These are phyloP conservation scores for Pagrus major DNA, from an alignment of 2,113 vertebrate genomes.

Conservation along the genomic window DNA sequence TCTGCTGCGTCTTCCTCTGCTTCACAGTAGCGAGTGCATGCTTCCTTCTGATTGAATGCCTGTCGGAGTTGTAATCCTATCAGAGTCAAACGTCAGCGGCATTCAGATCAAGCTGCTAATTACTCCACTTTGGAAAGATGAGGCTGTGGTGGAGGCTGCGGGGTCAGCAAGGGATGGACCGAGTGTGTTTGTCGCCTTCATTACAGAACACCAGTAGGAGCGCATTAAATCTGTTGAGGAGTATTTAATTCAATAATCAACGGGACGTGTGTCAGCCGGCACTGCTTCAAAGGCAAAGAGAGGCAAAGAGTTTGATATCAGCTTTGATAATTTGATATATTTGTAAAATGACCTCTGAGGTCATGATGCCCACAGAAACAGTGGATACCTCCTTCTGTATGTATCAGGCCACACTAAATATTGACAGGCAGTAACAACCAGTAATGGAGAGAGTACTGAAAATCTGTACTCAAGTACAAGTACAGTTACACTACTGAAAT, in stretches of 20 bases:
- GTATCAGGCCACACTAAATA: background rate
- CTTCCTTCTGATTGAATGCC: conserved; percentile 1
- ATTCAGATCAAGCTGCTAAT: conserved; percentile 62
- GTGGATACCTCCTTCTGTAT: background rate
- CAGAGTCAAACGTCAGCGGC: conserved; percentile 67
- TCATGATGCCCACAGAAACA: background rate
- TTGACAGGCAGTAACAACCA: background rate
- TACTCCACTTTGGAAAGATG: conserved; percentile 59
- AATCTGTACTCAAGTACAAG: too few relatives aligned
- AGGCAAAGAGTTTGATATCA: conserved; percentile 7
- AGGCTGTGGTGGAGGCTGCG: conserved; percentile 33
- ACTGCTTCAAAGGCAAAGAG: conserved; percentile 5
- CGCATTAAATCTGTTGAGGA: conserved; percentile 50
- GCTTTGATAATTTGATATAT: conserved; percentile 7
- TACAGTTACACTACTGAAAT: too few relatives aligned
- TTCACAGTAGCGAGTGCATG: background rate
- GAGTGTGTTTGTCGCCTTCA: conserved; percentile 48
- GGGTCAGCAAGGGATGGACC: conserved; percentile 45
- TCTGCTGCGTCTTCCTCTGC: background rate
- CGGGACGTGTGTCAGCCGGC: conserved; percentile 30
- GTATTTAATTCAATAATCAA: conserved; percentile 66
- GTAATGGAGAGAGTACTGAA: background rate
- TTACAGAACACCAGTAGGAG: conserved; percentile 61
- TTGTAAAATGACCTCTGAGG: conserved; percentile 14
- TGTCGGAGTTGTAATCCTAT: conserved; percentile 56